Evolutionary conservation across 2,888 invertebrate species (phyloP).

Genomic region (Xestia xanthographa): DNA sequence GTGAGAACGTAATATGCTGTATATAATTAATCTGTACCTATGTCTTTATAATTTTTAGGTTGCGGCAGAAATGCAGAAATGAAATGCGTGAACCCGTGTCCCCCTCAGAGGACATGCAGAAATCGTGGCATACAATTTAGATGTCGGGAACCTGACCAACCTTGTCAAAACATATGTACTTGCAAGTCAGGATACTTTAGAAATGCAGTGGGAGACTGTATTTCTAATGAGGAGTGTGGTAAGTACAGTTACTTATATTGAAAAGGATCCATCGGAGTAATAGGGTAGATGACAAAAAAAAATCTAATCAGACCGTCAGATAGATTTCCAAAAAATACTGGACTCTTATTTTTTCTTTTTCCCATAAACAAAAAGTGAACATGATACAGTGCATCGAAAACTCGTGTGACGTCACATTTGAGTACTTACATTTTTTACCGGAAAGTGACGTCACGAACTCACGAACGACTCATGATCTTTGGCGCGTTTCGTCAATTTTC

Average conservation of each 20-base stretch:
- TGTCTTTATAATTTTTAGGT: slow-evolving; percentile 7
- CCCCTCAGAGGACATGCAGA: slow-evolving; percentile 28
- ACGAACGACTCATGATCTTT: no score
- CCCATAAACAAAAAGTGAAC: no score
- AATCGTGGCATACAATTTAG: slow-evolving; percentile 6
- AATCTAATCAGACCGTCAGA: no score
- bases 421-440: no score
- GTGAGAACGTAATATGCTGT: not conserved
- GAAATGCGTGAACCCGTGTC: slow-evolving; percentile 24
- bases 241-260: slow-evolving; percentile 8
- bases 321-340: no score
- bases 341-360: no score
- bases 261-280: not conserved
- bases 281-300: no score
- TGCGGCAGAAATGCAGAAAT: slow-evolving; percentile 26
- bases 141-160: not conserved
- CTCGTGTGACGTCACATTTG: no score
- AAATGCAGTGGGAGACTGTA: slow-evolving; percentile 21
- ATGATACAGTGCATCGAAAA: no score
- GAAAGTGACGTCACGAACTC: no score
- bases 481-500: no score
- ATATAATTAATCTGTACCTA: not conserved
- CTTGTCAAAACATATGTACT: slow-evolving; percentile 3
- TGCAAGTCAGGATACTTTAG: slow-evolving; percentile 24
- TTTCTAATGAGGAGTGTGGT: slow-evolving; percentile 33